Conservation (phyloP, 2,797 vertebrate genomes). For the Ciconia nigra region DNA sequence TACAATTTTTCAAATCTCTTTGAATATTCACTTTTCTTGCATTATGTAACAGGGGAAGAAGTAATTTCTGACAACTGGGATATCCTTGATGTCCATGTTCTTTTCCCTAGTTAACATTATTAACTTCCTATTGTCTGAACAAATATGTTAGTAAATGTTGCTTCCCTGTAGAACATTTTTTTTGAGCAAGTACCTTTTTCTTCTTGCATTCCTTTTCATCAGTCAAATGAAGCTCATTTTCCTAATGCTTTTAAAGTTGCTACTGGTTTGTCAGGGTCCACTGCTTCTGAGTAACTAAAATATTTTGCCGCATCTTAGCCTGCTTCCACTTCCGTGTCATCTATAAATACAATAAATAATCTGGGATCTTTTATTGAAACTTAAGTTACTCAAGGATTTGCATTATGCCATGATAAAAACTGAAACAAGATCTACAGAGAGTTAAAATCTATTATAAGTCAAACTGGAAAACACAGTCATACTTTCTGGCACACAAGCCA, state of each 20-base stretch:
- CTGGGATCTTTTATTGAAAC: not conserved
- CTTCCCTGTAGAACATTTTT: not conserved
- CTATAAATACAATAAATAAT: not conserved
- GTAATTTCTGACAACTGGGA: not conserved
- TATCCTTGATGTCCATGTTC: not conserved
- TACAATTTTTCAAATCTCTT: not conserved
- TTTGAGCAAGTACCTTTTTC: not conserved
- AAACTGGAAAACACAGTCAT: not conserved
- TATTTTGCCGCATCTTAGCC: not conserved
- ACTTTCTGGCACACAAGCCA: not conserved
- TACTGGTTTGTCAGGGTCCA: not conserved
- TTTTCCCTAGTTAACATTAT: not conserved
- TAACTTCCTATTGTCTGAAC: not conserved
- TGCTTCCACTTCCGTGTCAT: not conserved
- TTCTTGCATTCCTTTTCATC: not conserved
- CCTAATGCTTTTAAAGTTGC: not conserved
- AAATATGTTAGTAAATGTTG: not conserved
- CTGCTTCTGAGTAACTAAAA: not conserved
- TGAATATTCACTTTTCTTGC: not conserved
- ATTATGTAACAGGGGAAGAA: not conserved
- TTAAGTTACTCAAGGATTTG: not conserved
- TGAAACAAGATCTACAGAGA: not conserved
- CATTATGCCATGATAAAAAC: not conserved
- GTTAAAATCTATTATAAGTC: not conserved
- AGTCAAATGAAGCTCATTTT: not conserved